Conservation (phyloP, 1,140 invertebrate species). For the Tetraneura akinire region DNA sequence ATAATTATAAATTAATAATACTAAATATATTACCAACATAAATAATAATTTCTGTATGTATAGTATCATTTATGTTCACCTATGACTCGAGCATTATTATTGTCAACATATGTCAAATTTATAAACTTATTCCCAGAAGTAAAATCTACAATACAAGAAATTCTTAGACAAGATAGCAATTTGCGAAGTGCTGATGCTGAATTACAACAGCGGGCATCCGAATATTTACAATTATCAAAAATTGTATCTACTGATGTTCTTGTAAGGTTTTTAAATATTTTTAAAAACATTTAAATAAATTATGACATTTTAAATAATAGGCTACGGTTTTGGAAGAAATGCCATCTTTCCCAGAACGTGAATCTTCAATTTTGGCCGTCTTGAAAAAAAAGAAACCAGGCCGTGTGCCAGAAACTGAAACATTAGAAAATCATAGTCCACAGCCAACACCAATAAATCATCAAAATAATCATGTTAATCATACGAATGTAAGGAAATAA, state of each 20-base stretch:
- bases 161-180: conserved; percentile 95
- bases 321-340: conserved; percentile 99
- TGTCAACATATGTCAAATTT: conserved; percentile 99
- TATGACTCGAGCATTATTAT: conserved; percentile 89
- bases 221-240: conserved; percentile 95
- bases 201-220: conserved; percentile 95
- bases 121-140: conserved; percentile 99
- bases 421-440: conserved; percentile 77
- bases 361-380: conserved; percentile 95
- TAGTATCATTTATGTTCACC: conserved; percentile 95
- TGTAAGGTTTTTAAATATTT: conserved; percentile 60
- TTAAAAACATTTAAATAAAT: neutral
- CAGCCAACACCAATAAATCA: conserved; percentile 66
- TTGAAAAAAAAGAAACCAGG: conserved; percentile 98
- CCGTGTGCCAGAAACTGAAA: conserved; percentile 80
- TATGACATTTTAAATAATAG: conserved; percentile 57
- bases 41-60: conserved; percentile 56
- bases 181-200: conserved; percentile 96
- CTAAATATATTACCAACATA: neutral
- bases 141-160: conserved; percentile 92
- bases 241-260: conserved; percentile 96
- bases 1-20: neutral
- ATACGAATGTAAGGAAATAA: conserved; percentile 22
- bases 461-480: conserved; percentile 61
- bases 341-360: conserved; percentile 98